Evolutionary conservation across 1,140 invertebrate species (phyloP).

Genomic region (Geopemphigus sp.): DNA sequence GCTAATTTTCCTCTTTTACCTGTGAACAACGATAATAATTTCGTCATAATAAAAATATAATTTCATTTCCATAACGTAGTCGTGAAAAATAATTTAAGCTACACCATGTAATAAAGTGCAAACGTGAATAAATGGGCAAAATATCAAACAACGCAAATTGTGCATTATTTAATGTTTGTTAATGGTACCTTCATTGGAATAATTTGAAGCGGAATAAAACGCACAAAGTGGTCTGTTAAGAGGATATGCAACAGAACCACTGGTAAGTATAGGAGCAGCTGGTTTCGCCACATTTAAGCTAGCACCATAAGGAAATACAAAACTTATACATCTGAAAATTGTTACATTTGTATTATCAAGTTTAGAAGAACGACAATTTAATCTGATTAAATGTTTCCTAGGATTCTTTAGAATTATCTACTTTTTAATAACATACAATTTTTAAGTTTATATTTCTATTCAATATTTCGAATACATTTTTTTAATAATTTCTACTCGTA

Average conservation of each 20-base stretch:
- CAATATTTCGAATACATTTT: too few relatives aligned
- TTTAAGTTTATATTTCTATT: too few relatives aligned
- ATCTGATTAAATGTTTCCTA: too few relatives aligned
- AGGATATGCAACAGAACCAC: constrained; percentile 89
- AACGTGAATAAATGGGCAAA: background rate
- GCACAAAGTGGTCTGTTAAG: constrained; percentile 89
- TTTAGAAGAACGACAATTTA: background rate
- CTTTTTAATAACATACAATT: too few relatives aligned
- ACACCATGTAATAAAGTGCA: background rate
- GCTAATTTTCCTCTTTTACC: constrained; percentile 66
- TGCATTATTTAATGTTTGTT: background rate
- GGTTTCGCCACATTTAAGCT: constrained; percentile 92
- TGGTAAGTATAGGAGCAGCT: constrained; percentile 82
- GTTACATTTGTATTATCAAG: background rate
- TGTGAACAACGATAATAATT: constrained; percentile 28
- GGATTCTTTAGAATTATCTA: too few relatives aligned
- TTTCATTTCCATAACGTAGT: too few relatives aligned
- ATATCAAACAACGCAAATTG: background rate
- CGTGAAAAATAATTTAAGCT: background rate
- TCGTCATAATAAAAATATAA: background rate
- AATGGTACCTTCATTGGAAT: constrained; percentile 33
- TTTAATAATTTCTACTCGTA: too few relatives aligned
- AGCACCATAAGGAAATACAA: constrained; percentile 94
- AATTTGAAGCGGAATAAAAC: constrained; percentile 61
- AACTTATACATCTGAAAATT: constrained; percentile 68